Conservation (phyloP, 2,797 vertebrate species). For the Cossypha niveicapilla region DNA sequence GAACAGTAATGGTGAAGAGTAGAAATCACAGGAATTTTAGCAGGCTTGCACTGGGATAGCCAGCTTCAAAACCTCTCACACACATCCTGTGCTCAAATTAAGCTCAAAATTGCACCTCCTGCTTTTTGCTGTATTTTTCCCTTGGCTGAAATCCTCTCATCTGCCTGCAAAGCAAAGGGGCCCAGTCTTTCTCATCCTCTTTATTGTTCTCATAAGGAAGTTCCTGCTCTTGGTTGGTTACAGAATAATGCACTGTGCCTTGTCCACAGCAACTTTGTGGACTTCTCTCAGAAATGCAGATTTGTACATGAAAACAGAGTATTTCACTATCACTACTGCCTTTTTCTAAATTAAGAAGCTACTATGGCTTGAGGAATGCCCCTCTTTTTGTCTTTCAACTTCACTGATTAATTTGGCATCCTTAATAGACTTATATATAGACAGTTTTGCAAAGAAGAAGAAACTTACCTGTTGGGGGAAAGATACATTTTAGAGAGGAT, state of each 20-base stretch:
- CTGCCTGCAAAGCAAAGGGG: not conserved
- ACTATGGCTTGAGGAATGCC: not conserved
- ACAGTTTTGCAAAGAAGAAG: not conserved
- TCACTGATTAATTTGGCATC: not conserved
- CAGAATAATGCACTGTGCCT: not conserved
- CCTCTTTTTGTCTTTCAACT: not conserved
- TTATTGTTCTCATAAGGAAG: not conserved
- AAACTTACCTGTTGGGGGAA: not conserved
- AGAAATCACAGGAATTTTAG: not conserved
- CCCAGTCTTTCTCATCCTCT: not conserved
- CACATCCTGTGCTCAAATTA: not conserved
- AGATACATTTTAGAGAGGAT: rapidly evolving
- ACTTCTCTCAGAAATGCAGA: not conserved
- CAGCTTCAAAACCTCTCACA: not conserved
- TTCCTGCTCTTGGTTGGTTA: not conserved
- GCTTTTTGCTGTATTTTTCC: not conserved
- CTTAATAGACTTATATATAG: not conserved
- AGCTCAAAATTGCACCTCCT: not conserved
- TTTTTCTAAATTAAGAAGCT: not conserved
- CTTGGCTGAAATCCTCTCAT: not conserved
- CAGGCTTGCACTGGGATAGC: not conserved
- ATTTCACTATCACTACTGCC: not conserved
- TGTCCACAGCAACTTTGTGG: not conserved
- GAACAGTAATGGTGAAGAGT: not conserved
- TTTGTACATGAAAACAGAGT: not conserved